These are phyloP conservation scores for Phortica magna DNA, from an alignment of 2,888 invertebrate species.

Conservation along the genomic window DNA sequence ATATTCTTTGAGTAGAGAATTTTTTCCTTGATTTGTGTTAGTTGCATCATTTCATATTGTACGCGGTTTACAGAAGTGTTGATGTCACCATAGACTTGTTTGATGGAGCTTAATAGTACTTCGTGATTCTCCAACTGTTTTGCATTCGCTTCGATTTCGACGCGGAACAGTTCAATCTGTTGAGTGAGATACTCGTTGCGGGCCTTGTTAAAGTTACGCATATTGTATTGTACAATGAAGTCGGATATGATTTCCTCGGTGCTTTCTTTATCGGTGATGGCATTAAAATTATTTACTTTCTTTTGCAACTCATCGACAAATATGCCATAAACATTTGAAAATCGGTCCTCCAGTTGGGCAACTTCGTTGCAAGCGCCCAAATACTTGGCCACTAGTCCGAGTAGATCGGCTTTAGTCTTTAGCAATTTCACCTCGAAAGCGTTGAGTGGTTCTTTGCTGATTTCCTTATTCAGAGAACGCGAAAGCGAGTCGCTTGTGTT, in stretches of 20 bases:
- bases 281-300: slow-evolving; percentile 69
- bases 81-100: slow-evolving; percentile 72
- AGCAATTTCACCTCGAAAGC: slow-evolving; percentile 69
- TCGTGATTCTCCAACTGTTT: slow-evolving; percentile 73
- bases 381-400: slow-evolving; percentile 70
- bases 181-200: slow-evolving; percentile 69
- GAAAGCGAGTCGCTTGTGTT: slow-evolving; percentile 30
- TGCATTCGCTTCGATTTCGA: slow-evolving; percentile 59
- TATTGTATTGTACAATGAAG: slow-evolving; percentile 73
- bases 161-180: slow-evolving; percentile 69
- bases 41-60: slow-evolving; percentile 72
- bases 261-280: slow-evolving; percentile 57
- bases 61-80: slow-evolving; percentile 71
- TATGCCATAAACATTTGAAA: slow-evolving; percentile 59
- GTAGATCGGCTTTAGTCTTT: slow-evolving; percentile 67
- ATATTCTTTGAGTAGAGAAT: slow-evolving; percentile 74
- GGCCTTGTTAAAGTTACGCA: slow-evolving; percentile 64
- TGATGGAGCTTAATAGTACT: slow-evolving; percentile 69
- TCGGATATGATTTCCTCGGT: slow-evolving; percentile 72
- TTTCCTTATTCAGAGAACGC: slow-evolving; percentile 25
- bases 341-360: slow-evolving; percentile 61
- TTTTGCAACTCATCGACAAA: slow-evolving; percentile 70
- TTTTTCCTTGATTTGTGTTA: slow-evolving; percentile 75
- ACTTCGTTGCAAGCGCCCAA: slow-evolving; percentile 63
- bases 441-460: slow-evolving; percentile 56